Percentiles rank a stretch among this genome's conserved stretches.
These are phyloP conservation scores for Amia ocellicauda DNA, from an alignment of 2,113 vertebrate species.

Conservation along the genomic window DNA sequence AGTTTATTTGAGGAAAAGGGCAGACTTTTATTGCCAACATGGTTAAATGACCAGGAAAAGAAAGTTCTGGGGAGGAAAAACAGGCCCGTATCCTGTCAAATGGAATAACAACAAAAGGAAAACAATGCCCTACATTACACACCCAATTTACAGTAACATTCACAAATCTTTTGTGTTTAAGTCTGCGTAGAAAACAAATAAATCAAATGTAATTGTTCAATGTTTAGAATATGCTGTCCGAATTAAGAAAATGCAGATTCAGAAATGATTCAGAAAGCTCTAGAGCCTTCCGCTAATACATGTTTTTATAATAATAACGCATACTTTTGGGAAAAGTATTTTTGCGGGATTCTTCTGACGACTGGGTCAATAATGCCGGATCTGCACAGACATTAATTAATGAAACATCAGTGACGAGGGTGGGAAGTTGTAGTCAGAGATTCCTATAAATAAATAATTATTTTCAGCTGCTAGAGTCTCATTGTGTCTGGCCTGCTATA, in stretches of 20 bases:
- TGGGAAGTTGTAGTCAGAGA: slow-evolving; percentile 74
- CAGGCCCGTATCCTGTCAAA: no score
- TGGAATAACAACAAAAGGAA: no score
- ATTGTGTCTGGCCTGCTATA: slow-evolving; percentile 61
- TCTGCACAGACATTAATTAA: slow-evolving; percentile 15
- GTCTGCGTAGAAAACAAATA: neutral
- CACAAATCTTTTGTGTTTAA: no score
- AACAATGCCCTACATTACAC: no score
- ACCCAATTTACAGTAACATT: no score
- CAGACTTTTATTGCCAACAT: no score
- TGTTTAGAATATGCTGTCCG: no score
- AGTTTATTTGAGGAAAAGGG: no score
- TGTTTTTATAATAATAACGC: no score
- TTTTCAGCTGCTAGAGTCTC: slow-evolving; percentile 80
- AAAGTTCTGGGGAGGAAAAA: no score
- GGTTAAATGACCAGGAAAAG: no score
- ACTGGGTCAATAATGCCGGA: neutral
- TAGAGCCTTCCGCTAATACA: neutral
- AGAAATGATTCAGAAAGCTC: neutral
- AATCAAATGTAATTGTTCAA: neutral
- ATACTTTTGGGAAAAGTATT: slow-evolving; percentile 1
- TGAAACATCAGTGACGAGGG: slow-evolving; percentile 56
- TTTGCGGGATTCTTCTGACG: neutral
- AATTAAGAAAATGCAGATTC: no score
- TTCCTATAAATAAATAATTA: slow-evolving; percentile 93